phyloP scores from a whole-genome alignment of 2,888 invertebrate genomes.

The Muscina levida region DNA sequence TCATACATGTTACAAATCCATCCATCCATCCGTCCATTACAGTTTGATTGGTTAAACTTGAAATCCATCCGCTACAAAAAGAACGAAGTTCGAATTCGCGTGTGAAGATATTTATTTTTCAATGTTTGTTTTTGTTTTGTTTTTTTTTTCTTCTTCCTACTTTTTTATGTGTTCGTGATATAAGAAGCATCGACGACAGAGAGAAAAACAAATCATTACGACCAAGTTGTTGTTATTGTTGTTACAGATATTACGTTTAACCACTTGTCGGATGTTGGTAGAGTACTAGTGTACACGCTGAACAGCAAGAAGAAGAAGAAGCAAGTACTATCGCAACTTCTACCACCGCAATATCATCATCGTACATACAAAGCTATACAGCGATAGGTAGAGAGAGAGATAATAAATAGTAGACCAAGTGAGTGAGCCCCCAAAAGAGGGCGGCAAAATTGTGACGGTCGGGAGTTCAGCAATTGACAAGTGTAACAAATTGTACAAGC shows the following conservation, averaged over 20 bases:
- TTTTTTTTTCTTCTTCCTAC: too few relatives aligned
- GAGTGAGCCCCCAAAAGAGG: not conserved
- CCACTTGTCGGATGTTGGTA: conserved; percentile 37
- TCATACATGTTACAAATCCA: conserved; percentile 59
- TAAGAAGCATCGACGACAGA: too few relatives aligned
- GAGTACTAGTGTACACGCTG: not conserved
- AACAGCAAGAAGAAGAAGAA: not conserved
- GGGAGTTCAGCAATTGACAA: conserved; percentile 13
- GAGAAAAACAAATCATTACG: not conserved
- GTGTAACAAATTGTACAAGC: not conserved
- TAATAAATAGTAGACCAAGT: not conserved
- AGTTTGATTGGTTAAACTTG: conserved; percentile 35
- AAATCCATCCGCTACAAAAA: conserved; percentile 36
- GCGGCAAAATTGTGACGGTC: not conserved
- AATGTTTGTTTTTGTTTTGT: not conserved
- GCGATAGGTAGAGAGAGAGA: too few relatives aligned
- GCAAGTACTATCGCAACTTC: not conserved
- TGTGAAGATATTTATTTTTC: conserved; percentile 25
- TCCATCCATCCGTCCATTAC: conserved; percentile 14
- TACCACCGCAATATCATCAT: not conserved
- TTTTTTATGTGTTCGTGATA: too few relatives aligned
- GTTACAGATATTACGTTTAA: conserved; percentile 25
- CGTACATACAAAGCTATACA: not conserved
- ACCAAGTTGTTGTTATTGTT: not conserved
- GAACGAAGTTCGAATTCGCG: not conserved